Evolutionary conservation across 2,797 vertebrate species (phyloP).

Genomic region (Anguilla obscura): DNA sequence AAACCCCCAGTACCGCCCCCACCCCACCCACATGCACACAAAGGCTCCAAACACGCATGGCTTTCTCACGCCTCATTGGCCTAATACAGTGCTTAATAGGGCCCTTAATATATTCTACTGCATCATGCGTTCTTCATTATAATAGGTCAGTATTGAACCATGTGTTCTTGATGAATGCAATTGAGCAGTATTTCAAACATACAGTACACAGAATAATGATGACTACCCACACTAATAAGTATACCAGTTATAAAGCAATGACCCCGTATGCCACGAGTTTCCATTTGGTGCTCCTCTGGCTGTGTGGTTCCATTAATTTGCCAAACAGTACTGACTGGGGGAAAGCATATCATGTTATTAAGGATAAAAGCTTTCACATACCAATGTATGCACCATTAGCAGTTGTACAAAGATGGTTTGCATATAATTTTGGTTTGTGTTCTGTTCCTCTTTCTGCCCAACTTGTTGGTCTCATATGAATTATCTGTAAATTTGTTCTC

Average conservation of each 20-base stretch:
- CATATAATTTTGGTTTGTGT: neutral
- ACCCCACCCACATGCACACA: neutral
- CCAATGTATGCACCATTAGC: neutral
- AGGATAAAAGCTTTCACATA: neutral
- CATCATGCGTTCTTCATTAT: neutral
- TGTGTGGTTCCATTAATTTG: neutral
- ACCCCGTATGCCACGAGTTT: neutral
- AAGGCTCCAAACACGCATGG: neutral
- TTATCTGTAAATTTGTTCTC: neutral
- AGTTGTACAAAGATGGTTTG: neutral
- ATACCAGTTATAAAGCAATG: neutral
- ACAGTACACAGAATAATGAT: neutral
- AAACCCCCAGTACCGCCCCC: neutral
- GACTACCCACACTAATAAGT: neutral
- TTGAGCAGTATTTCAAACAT: neutral
- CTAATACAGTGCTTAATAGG: neutral
- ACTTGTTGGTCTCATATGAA: neutral
- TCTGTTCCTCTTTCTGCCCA: neutral
- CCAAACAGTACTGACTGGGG: neutral
- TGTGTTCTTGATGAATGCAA: neutral
- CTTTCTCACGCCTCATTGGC: neutral
- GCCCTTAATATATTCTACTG: neutral
- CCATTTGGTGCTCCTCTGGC: neutral
- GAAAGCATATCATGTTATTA: neutral
- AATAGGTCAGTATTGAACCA: neutral